These are phyloP conservation scores for Elymnias hypermnestra DNA, from an alignment of 1,140 invertebrate species.

Conservation along the genomic window DNA sequence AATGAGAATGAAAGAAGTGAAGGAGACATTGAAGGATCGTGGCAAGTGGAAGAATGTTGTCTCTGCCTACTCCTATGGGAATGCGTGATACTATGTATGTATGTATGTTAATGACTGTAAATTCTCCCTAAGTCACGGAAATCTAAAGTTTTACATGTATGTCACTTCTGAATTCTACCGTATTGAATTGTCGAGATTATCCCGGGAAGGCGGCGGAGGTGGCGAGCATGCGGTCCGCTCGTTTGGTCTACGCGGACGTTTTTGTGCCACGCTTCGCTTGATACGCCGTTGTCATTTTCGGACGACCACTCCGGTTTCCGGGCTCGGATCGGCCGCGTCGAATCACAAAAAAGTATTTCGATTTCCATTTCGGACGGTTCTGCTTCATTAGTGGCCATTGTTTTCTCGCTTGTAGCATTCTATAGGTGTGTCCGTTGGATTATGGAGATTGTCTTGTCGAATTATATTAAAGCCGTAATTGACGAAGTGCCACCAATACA, in stretches of 20 bases:
- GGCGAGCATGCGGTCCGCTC: background rate
- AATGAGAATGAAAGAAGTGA: too few relatives aligned
- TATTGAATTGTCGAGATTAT: background rate
- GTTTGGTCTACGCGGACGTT: constrained; percentile 44
- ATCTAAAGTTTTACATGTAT: too few relatives aligned
- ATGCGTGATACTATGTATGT: background rate
- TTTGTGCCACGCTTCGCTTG: constrained; percentile 45
- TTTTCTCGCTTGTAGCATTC: background rate
- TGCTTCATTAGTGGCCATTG: constrained; percentile 28
- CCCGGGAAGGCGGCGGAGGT: background rate
- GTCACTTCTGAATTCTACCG: too few relatives aligned
- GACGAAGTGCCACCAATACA: too few relatives aligned
- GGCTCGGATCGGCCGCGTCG: constrained; percentile 23
- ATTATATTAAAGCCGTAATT: too few relatives aligned
- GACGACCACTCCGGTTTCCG: constrained; percentile 46
- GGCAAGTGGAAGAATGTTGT: too few relatives aligned
- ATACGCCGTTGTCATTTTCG: constrained; percentile 55
- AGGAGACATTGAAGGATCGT: too few relatives aligned
- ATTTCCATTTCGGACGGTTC: constrained; percentile 26
- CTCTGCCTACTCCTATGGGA: too few relatives aligned
- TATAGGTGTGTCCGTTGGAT: background rate
- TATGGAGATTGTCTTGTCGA: constrained; percentile 1
- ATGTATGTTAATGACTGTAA: too few relatives aligned
- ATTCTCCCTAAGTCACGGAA: too few relatives aligned
- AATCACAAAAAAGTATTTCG: constrained; percentile 28